A percentile compares a stretch with the other conserved stretches of the same genome.
phyloP scores from a whole-genome alignment of 2,797 vertebrate genomes.

The Ataeniobius toweri region DNA sequence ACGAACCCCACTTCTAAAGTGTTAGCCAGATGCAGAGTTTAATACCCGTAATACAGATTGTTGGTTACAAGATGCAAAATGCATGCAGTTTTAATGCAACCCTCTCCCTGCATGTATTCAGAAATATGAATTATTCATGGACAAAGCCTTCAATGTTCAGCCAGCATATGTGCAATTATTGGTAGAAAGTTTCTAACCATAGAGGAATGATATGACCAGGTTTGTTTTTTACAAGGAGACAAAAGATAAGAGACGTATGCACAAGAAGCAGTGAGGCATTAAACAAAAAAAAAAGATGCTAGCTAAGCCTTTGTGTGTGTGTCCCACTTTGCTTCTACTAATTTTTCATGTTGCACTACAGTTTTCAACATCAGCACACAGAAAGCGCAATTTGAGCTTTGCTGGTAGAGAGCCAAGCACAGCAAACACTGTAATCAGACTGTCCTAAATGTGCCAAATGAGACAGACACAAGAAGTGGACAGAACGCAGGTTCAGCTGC shows the following conservation, averaged over 20 bases:
- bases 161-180: slow-evolving; percentile 40
- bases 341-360: slow-evolving; percentile 61
- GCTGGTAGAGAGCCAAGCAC: slow-evolving; percentile 29
- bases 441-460: slow-evolving; percentile 59
- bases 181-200: neutral
- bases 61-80: slow-evolving; percentile 10
- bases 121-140: slow-evolving; percentile 61
- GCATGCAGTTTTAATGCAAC: slow-evolving; percentile 22
- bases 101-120: slow-evolving; percentile 26
- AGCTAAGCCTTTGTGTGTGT: slow-evolving; percentile 49
- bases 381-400: slow-evolving; percentile 44
- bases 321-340: slow-evolving; percentile 67
- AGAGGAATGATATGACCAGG: slow-evolving; percentile 3
- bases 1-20: slow-evolving; percentile 15
- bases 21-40: slow-evolving; percentile 14
- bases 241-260: slow-evolving; percentile 23
- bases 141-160: slow-evolving; percentile 22
- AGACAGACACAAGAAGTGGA: slow-evolving; percentile 38
- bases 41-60: slow-evolving; percentile 23
- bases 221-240: slow-evolving; percentile 16
- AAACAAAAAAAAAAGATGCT: slow-evolving; percentile 28
- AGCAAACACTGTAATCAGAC: slow-evolving; percentile 36
- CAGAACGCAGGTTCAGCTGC: slow-evolving; percentile 17
- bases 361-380: slow-evolving; percentile 63
- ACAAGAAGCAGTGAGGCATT: slow-evolving; percentile 37